These are phyloP conservation scores for Silurus lanzhouensis DNA, from an alignment of 2,797 vertebrate genomes.

Conservation along the genomic window DNA sequence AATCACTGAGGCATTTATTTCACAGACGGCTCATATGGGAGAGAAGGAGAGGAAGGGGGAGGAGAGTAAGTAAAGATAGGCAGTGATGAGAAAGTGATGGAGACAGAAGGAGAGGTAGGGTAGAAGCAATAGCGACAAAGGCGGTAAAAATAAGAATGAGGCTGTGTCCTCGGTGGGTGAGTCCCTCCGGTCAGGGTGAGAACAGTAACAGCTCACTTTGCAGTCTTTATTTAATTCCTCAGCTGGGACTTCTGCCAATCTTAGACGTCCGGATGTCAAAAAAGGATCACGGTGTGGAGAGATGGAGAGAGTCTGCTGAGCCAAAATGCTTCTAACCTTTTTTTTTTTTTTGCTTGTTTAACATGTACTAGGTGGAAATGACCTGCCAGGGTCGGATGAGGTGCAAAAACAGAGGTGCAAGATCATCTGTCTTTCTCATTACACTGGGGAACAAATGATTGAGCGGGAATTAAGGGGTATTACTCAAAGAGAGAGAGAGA, in stretches of 20 bases:
- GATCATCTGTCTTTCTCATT: slow-evolving; percentile 34
- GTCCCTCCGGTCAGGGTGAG: slow-evolving; percentile 50
- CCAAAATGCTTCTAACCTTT: slow-evolving; percentile 30
- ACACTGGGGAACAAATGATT: slow-evolving; percentile 35
- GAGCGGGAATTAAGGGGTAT: slow-evolving; percentile 41
- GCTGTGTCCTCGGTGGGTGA: slow-evolving; percentile 63
- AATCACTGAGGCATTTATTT: slow-evolving; percentile 53
- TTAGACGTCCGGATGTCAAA: slow-evolving; percentile 40
- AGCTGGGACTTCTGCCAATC: slow-evolving; percentile 50
- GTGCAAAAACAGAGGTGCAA: slow-evolving; percentile 15
- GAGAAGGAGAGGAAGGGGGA: slow-evolving; percentile 28
- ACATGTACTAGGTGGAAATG: slow-evolving; percentile 32
- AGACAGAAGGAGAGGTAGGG: slow-evolving; percentile 28
- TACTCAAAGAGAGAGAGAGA: slow-evolving; percentile 28
- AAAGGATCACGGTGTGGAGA: slow-evolving; percentile 1
- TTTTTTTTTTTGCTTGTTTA: slow-evolving; percentile 19
- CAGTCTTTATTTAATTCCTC: slow-evolving; percentile 53
- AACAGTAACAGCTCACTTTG: slow-evolving; percentile 50
- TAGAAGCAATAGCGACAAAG: slow-evolving; percentile 54
- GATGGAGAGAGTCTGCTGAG: slow-evolving; percentile 20
- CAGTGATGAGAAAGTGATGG: slow-evolving; percentile 42
- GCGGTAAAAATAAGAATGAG: slow-evolving; percentile 64
- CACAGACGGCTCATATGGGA: slow-evolving; percentile 45
- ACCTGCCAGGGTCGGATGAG: slow-evolving; percentile 22
- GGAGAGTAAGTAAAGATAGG: slow-evolving; percentile 44